Evolutionary conservation across 23 tunicate species (phyloP).

Genomic region (Halocynthia aurantium): DNA sequence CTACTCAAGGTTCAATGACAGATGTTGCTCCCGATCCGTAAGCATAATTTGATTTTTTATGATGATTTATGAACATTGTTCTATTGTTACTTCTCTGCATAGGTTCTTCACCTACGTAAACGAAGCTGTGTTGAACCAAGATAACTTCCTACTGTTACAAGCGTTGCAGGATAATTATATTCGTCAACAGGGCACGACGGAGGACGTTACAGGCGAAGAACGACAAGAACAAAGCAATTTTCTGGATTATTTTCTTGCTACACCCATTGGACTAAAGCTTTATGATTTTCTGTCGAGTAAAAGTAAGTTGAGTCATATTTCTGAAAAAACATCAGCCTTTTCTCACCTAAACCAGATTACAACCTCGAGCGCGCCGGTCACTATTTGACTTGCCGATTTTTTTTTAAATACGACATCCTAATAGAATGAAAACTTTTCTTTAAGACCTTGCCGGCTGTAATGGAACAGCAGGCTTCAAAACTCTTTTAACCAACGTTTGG

Average conservation of each 20-base stretch:
- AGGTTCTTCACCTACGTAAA: slow-evolving; percentile 80
- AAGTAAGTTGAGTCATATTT: slow-evolving; percentile 19
- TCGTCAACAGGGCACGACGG: slow-evolving; percentile 47
- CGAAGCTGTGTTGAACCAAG: slow-evolving; percentile 15
- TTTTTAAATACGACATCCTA: neutral
- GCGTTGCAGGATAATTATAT: slow-evolving; percentile 75
- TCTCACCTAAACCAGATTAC: neutral
- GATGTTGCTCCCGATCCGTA: slow-evolving; percentile 55
- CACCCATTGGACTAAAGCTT: slow-evolving; percentile 44
- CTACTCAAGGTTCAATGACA: slow-evolving; percentile 23
- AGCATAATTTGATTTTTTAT: neutral
- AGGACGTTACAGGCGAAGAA: slow-evolving; percentile 32
- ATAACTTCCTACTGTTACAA: slow-evolving; percentile 28
- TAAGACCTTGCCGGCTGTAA: slow-evolving; percentile 44
- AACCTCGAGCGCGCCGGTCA: neutral
- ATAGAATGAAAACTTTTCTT: neutral
- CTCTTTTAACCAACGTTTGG: slow-evolving; percentile 34
- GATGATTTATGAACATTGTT: neutral
- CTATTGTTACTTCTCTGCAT: neutral
- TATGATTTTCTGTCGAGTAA: slow-evolving; percentile 45
- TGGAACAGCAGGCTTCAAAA: slow-evolving; percentile 41
- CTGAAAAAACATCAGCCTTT: neutral
- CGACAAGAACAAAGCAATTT: slow-evolving; percentile 33
- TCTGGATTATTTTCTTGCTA: slow-evolving; percentile 48
- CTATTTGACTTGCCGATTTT: neutral